Evolutionary conservation across 2,888 invertebrate genomes (phyloP).

Genomic region (Dascillus cervinus): DNA sequence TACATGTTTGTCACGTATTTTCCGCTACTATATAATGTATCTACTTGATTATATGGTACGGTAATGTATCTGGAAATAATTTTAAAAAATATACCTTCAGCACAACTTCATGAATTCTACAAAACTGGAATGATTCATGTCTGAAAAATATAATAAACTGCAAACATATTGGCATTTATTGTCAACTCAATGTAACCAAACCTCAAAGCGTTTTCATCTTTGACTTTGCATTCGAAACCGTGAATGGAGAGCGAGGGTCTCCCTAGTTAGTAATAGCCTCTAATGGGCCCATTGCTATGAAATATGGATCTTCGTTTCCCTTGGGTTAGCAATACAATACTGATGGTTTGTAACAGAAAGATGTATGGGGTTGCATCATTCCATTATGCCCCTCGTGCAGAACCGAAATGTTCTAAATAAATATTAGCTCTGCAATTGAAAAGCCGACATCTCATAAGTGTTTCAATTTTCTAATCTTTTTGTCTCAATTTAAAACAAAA

Average conservation of each 20-base stretch:
- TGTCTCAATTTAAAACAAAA: conserved; percentile 2
- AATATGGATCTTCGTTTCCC: conserved; percentile 37
- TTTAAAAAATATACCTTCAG: no score
- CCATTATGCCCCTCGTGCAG: conserved; percentile 11
- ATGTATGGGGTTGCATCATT: conserved; percentile 14
- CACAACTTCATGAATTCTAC: no score
- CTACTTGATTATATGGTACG: no score
- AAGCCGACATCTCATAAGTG: no score
- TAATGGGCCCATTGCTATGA: conserved; percentile 40
- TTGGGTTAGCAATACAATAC: conserved; percentile 26
- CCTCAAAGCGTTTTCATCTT: conserved; percentile 32
- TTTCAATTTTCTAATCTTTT: no score
- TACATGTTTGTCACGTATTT: conserved; percentile 4
- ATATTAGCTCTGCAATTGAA: no score
- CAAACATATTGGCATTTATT: conserved; percentile 33
- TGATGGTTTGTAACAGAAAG: conserved; percentile 21
- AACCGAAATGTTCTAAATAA: conserved; percentile 16
- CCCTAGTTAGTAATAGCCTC: conserved; percentile 36
- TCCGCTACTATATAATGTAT: not conserved
- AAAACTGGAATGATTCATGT: no score
- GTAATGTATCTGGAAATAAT: no score
- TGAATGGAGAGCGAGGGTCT: conserved; percentile 29
- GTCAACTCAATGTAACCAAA: conserved; percentile 35
- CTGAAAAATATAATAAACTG: conserved; percentile 34
- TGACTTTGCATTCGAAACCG: conserved; percentile 26